phyloP scores from a whole-genome alignment of 2,113 vertebrate genomes.

The Petromus typicus region DNA sequence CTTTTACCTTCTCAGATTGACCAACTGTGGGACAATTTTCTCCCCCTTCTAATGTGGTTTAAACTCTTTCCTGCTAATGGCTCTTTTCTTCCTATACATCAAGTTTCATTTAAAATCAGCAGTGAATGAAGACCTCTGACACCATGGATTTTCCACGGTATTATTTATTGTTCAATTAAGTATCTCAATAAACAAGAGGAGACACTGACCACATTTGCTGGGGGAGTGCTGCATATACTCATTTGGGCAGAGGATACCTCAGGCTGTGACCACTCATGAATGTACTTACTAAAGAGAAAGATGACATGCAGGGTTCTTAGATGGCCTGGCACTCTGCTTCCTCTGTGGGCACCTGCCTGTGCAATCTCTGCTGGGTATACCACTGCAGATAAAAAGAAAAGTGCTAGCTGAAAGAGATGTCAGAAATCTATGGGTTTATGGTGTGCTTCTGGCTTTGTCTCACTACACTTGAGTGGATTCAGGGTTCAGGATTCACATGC shows the following conservation, averaged over 20 bases:
- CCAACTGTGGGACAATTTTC: slow-evolving; percentile 79
- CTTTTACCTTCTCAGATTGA: slow-evolving; percentile 77
- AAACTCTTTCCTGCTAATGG: slow-evolving; percentile 79
- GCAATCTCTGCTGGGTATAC: not conserved
- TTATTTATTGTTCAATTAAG: slow-evolving; percentile 82
- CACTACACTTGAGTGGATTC: not conserved
- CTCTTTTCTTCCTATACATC: slow-evolving; percentile 83
- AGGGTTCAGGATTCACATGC: not conserved
- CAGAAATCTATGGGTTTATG: not conserved
- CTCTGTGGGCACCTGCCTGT: accelerated
- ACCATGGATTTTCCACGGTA: slow-evolving; percentile 73
- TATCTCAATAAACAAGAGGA: slow-evolving; percentile 79
- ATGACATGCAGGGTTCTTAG: too few species aligned
- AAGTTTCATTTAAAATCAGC: slow-evolving; percentile 85
- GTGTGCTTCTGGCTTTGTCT: not conserved
- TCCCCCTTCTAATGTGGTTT: slow-evolving; percentile 71
- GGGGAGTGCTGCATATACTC: slow-evolving; percentile 42
- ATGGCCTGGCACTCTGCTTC: accelerated
- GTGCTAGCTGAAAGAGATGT: not conserved
- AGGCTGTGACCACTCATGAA: too few species aligned
- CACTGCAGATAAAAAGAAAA: not conserved
- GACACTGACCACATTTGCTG: slow-evolving; percentile 79
- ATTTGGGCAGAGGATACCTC: slow-evolving; percentile 61
- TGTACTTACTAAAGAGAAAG: not conserved
- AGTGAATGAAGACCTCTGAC: slow-evolving; percentile 78